These are phyloP conservation scores for Aselliscus stoliczkanus DNA, from an alignment of 2,797 vertebrate genomes.

Conservation along the genomic window DNA sequence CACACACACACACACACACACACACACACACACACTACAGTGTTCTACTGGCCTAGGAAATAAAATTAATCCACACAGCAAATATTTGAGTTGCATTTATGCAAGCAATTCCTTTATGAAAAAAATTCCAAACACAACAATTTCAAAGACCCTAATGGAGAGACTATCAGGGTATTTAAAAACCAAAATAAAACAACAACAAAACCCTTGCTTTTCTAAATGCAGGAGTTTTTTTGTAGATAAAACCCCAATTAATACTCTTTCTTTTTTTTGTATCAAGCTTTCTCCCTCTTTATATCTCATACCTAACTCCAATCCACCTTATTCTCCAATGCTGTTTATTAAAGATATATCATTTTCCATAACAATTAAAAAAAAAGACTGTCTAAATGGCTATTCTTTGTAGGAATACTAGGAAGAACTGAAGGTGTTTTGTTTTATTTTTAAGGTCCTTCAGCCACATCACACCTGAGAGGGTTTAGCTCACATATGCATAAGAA, in stretches of 20 bases:
- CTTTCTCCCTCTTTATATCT: neutral
- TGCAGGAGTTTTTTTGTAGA: neutral
- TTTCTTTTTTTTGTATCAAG: neutral
- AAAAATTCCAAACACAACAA: constrained; percentile 30
- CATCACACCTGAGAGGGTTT: neutral
- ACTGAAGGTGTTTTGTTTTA: neutral
- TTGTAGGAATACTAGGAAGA: neutral
- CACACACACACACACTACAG: neutral
- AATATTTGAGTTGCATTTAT: constrained; percentile 27
- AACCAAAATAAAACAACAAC: neutral
- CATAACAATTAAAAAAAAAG: neutral
- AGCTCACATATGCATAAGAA: neutral
- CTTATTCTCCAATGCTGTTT: neutral
- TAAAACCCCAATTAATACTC: neutral
- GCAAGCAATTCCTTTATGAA: neutral
- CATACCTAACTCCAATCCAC: neutral
- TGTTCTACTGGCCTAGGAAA: neutral
- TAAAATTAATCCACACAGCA: constrained; percentile 31
- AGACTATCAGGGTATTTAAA: neutral
- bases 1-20: neutral
- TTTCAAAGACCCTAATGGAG: constrained; percentile 1
- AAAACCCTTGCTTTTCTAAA: neutral
- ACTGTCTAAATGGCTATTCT: neutral
- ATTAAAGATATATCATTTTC: neutral
- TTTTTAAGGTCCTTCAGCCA: neutral